phyloP scores from a whole-genome alignment of 2,113 vertebrate genomes.

The Tragelaphus scriptus region DNA sequence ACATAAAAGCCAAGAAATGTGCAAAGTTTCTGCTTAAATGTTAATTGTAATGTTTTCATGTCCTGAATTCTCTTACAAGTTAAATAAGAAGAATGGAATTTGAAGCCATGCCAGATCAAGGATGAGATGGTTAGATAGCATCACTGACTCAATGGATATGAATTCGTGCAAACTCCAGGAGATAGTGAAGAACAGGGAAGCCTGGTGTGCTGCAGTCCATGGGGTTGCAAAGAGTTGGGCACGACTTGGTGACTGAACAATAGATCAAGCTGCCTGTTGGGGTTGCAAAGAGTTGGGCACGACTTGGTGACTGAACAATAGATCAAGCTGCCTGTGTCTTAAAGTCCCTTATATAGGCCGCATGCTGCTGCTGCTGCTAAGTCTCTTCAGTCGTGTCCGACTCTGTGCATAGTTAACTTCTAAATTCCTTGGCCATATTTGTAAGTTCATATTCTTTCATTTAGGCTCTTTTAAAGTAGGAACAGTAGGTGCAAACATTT shows the following conservation, averaged over 20 bases:
- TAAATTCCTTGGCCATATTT: not conserved
- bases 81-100: not conserved
- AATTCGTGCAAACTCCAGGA: not conserved
- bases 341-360: not conserved
- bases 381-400: too few species aligned
- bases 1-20: not conserved
- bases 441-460: conserved; percentile 25
- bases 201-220: not conserved
- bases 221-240: not conserved
- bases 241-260: not conserved
- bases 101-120: not conserved
- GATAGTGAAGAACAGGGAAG: not conserved
- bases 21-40: not conserved
- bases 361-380: too few species aligned
- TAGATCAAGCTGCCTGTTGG: not conserved
- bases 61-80: not conserved
- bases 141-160: not conserved
- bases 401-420: not conserved
- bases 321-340: not conserved
- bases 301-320: not conserved
- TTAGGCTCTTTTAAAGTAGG: not conserved
- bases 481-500: not conserved
- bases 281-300: not conserved
- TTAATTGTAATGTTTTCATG: not conserved
- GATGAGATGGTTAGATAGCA: not conserved